These are phyloP conservation scores for Sphinx pinastri DNA, from an alignment of 2,888 invertebrate species.

Conservation along the genomic window DNA sequence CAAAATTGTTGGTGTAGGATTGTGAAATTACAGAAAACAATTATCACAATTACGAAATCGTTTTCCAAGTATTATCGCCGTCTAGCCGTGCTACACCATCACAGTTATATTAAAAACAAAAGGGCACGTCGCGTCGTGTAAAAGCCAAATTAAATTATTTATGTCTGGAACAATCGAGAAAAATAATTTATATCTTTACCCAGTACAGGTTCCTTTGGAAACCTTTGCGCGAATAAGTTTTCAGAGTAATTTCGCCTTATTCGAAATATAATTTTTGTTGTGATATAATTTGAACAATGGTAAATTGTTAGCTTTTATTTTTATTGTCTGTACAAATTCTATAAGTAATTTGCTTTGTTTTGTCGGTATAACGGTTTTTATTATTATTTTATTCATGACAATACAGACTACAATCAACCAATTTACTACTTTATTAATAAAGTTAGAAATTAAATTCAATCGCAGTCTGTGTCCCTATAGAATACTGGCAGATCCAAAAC, in stretches of 20 bases:
- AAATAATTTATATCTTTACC: slow-evolving; percentile 6
- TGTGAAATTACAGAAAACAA: no score
- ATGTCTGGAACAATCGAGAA: neutral
- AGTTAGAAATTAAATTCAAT: no score
- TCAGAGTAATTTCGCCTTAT: neutral
- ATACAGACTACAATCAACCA: neutral
- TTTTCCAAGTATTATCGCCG: neutral
- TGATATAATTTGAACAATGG: slow-evolving; percentile 5
- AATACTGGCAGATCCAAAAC: no score
- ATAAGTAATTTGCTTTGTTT: neutral
- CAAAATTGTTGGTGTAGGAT: no score
- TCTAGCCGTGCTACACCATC: neutral
- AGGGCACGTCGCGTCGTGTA: neutral
- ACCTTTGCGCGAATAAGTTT: slow-evolving; percentile 1
- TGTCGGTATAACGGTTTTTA: neutral
- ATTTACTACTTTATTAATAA: no score
- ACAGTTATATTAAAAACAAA: slow-evolving; percentile 3
- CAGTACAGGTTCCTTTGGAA: neutral
- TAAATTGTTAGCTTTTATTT: neutral
- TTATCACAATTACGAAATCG: no score
- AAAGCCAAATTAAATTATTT: slow-evolving; percentile 15
- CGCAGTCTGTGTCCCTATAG: no score
- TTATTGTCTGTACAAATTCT: neutral
- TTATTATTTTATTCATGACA: neutral
- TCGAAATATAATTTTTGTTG: neutral